These are phyloP conservation scores for Carposina sasakii DNA, from an alignment of 1,140 invertebrate genomes.

Conservation along the genomic window DNA sequence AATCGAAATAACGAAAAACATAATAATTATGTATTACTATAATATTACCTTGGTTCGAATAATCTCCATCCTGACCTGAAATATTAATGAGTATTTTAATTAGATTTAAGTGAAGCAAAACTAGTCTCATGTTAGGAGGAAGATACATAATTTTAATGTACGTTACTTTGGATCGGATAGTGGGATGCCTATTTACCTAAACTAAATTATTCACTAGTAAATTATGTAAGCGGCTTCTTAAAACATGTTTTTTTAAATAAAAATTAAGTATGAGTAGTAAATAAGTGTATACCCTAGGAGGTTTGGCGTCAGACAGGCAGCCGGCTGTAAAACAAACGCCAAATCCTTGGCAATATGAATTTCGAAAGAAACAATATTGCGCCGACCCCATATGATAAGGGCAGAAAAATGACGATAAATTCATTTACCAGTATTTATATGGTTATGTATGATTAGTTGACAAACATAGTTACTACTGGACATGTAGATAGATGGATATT, in stretches of 20 bases:
- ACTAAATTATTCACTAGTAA: background rate
- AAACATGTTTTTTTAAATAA: background rate
- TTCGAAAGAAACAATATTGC: too few relatives aligned
- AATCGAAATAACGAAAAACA: background rate
- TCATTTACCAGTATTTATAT: too few relatives aligned
- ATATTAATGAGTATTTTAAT: slow-evolving; percentile 14
- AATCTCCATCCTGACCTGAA: slow-evolving; percentile 59
- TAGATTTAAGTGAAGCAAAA: background rate
- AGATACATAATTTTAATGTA: slow-evolving; percentile 1
- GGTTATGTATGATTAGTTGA: too few relatives aligned
- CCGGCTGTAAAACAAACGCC: too few relatives aligned
- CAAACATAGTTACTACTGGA: too few relatives aligned
- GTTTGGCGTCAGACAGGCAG: too few relatives aligned
- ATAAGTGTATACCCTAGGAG: too few relatives aligned
- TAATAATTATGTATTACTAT: background rate
- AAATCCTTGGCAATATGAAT: too few relatives aligned
- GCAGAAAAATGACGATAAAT: too few relatives aligned
- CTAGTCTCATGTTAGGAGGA: background rate
- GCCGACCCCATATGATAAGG: too few relatives aligned
- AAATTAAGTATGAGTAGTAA: too few relatives aligned
- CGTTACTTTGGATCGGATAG: background rate
- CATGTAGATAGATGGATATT: too few relatives aligned
- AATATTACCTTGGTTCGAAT: slow-evolving; percentile 45
- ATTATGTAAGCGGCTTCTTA: background rate
- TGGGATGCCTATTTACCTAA: background rate